phyloP scores from a whole-genome alignment of 2,888 invertebrate species.

The Ormia ochracea region DNA sequence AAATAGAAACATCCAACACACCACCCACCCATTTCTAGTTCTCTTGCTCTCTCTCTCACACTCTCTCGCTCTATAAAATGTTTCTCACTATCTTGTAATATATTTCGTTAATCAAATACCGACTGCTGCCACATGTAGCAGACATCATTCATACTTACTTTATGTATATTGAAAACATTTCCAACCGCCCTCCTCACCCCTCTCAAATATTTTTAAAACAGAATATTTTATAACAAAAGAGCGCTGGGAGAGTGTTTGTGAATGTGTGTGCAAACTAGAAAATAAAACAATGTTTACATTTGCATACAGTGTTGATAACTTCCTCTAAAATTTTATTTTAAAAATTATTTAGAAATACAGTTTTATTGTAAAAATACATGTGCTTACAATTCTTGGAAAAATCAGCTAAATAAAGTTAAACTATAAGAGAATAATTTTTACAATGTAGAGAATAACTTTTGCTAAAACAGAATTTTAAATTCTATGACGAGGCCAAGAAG shows the following conservation, averaged over 20 bases:
- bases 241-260: background rate
- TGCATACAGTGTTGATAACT: background rate
- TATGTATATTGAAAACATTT: background rate
- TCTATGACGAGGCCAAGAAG: too few species aligned
- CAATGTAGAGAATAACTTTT: too few species aligned
- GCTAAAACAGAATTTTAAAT: too few species aligned
- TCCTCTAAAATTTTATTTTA: too few species aligned
- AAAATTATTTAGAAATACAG: too few species aligned
- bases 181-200: background rate
- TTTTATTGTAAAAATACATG: too few species aligned
- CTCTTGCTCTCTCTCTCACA: too few species aligned
- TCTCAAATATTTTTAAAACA: background rate
- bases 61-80: too few species aligned
- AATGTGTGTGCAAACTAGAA: background rate
- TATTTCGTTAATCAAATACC: conserved; percentile 27
- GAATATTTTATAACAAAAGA: background rate
- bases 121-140: conserved; percentile 22
- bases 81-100: background rate
- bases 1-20: background rate
- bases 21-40: conserved; percentile 14
- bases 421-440: too few species aligned
- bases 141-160: background rate
- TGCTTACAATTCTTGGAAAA: too few species aligned
- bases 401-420: too few species aligned
- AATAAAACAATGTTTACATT: conserved; percentile 21